These are phyloP conservation scores for Xestobium rufovillosum DNA, from an alignment of 2,888 invertebrate species.

Conservation along the genomic window DNA sequence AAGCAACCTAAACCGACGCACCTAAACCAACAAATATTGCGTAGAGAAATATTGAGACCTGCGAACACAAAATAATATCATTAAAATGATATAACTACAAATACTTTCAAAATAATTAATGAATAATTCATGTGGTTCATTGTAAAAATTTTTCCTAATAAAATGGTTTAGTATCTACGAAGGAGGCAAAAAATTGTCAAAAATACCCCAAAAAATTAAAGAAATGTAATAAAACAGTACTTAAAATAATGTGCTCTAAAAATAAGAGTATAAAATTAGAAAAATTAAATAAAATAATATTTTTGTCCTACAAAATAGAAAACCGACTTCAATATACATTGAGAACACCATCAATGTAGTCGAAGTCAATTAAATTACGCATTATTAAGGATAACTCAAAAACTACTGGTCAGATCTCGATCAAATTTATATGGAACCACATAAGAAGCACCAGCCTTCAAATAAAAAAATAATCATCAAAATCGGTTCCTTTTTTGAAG, in stretches of 20 bases:
- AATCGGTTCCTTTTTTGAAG: no score
- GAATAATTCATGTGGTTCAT: slow-evolving; percentile 14
- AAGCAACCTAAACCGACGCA: slow-evolving; percentile 76
- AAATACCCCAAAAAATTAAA: no score
- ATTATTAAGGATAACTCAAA: no score
- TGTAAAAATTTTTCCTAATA: slow-evolving; percentile 32
- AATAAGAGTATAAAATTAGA: slow-evolving; percentile 10
- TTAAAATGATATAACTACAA: slow-evolving; percentile 15
- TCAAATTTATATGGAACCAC: no score
- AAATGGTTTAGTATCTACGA: no score
- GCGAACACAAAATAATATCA: slow-evolving; percentile 42
- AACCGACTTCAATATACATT: no score
- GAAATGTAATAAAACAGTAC: slow-evolving; percentile 9
- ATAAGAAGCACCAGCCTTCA: no score
- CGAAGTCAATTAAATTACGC: no score
- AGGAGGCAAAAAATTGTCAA: slow-evolving; percentile 11
- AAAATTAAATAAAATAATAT: slow-evolving; percentile 7
- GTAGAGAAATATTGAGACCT: slow-evolving; percentile 74
- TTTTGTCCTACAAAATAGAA: no score
- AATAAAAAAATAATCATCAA: no score
- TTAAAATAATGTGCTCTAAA: slow-evolving; percentile 13
- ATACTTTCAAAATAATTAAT: slow-evolving; percentile 14
- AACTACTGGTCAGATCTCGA: no score
- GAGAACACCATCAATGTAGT: no score
- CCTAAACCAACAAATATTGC: slow-evolving; percentile 72